These are phyloP conservation scores for Rhagonycha lutea DNA, from an alignment of 2,888 invertebrate genomes.

Conservation along the genomic window DNA sequence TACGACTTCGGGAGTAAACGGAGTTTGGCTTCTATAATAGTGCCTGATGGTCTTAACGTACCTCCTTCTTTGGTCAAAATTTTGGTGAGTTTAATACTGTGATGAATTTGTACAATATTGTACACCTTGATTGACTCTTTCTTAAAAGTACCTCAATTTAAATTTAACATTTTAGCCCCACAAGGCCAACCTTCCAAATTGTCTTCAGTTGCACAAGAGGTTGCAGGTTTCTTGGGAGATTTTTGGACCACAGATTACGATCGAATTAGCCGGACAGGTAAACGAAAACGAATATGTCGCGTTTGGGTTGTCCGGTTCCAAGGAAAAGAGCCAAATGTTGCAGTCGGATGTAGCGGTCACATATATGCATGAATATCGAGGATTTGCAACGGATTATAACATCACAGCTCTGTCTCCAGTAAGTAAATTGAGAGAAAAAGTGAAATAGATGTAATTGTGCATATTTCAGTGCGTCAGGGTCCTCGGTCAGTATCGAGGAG, in stretches of 20 bases:
- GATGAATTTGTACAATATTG: too few relatives aligned
- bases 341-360: constrained; percentile 84
- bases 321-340: constrained; percentile 74
- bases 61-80: constrained; percentile 81
- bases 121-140: too few relatives aligned
- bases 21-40: constrained; percentile 74
- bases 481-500: constrained; percentile 82
- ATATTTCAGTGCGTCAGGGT: constrained; percentile 77
- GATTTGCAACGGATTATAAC: constrained; percentile 81
- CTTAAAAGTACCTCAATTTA: too few relatives aligned
- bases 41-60: constrained; percentile 82
- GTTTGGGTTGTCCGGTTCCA: constrained; percentile 84
- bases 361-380: constrained; percentile 72
- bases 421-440: constrained; percentile 40
- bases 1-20: constrained; percentile 72
- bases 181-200: constrained; percentile 76
- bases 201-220: constrained; percentile 82
- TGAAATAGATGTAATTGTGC: background rate
- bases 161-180: constrained; percentile 55
- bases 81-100: constrained; percentile 51
- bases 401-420: constrained; percentile 82
- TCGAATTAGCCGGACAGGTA: constrained; percentile 81
- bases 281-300: constrained; percentile 81
- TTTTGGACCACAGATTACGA: constrained; percentile 84
- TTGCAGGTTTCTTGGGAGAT: constrained; percentile 88